Conservation (phyloP, 2,113 vertebrate genomes). For the Amazona guildingii region DNA sequence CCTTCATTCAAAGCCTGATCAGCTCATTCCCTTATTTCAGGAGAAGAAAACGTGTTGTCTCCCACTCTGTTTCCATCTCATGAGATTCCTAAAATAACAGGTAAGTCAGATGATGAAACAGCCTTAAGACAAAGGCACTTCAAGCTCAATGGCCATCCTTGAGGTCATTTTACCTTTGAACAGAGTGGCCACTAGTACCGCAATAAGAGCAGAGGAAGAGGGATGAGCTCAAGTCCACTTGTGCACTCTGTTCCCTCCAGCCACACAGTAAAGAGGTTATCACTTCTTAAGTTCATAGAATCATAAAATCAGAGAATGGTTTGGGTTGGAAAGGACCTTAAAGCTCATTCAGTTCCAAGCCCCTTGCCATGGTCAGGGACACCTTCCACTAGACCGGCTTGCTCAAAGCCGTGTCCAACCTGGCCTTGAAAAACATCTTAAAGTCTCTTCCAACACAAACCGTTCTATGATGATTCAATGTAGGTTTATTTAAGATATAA, state of each 20-base stretch:
- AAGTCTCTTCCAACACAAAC: not conserved
- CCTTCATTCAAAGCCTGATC: not conserved
- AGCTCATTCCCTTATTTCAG: not conserved
- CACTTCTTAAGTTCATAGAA: not conserved
- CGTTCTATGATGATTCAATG: not conserved
- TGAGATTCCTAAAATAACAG: not conserved
- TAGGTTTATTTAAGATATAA: not conserved
- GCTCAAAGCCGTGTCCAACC: not conserved
- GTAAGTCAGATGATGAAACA: not conserved
- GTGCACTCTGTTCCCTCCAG: not conserved
- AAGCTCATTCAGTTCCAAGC: not conserved
- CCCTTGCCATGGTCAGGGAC: not conserved
- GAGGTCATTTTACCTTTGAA: not conserved
- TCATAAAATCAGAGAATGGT: not conserved
- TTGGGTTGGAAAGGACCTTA: not conserved
- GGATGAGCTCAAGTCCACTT: not conserved
- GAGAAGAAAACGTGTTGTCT: not conserved
- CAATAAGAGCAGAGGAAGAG: not conserved
- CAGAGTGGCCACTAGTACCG: fast-evolving
- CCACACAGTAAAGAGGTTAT: not conserved
- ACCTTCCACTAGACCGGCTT: not conserved
- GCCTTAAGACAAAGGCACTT: not conserved
- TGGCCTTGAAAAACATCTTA: not conserved
- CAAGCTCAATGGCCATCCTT: not conserved
- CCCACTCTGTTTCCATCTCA: not conserved